Conservation (phyloP, 2,797 vertebrate genomes). For the Gallinago stenura region DNA sequence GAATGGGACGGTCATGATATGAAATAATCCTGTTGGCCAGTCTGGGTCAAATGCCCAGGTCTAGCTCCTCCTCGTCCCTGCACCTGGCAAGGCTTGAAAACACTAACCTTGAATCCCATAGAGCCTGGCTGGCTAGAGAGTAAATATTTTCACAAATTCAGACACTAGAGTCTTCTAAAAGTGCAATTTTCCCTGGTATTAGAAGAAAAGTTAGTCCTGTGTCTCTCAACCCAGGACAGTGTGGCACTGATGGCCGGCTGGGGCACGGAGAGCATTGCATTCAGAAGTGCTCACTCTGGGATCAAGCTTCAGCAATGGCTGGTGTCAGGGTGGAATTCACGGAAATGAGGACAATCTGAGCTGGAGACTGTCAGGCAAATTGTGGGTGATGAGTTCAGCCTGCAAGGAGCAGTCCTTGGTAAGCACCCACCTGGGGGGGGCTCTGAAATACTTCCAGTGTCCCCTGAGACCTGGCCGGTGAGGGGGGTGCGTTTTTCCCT, state of each 20-base stretch:
- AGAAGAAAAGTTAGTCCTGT: too few relatives aligned
- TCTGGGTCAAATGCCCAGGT: too few relatives aligned
- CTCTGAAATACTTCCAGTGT: neutral
- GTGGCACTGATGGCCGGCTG: neutral
- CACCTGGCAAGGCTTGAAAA: too few relatives aligned
- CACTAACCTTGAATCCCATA: too few relatives aligned
- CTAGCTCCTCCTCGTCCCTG: too few relatives aligned
- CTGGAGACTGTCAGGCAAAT: neutral
- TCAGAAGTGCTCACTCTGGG: neutral
- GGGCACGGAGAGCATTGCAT: neutral
- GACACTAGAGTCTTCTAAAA: too few relatives aligned
- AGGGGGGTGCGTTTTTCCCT: neutral
- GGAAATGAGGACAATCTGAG: neutral
- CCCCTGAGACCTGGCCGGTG: neutral
- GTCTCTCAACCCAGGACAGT: too few relatives aligned
- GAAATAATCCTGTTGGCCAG: too few relatives aligned
- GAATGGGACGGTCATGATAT: too few relatives aligned
- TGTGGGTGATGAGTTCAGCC: neutral
- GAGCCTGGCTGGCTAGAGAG: too few relatives aligned
- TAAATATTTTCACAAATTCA: too few relatives aligned
- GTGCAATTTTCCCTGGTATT: too few relatives aligned
- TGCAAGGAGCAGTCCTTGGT: neutral
- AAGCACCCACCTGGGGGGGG: neutral
- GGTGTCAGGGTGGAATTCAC: neutral
- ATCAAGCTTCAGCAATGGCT: neutral